A percentile compares a stretch with the other conserved stretches of the same genome.
Evolutionary conservation across 92 coral and sea anemone species (phyloP).

Genomic region (Micromussa lordhowensis): DNA sequence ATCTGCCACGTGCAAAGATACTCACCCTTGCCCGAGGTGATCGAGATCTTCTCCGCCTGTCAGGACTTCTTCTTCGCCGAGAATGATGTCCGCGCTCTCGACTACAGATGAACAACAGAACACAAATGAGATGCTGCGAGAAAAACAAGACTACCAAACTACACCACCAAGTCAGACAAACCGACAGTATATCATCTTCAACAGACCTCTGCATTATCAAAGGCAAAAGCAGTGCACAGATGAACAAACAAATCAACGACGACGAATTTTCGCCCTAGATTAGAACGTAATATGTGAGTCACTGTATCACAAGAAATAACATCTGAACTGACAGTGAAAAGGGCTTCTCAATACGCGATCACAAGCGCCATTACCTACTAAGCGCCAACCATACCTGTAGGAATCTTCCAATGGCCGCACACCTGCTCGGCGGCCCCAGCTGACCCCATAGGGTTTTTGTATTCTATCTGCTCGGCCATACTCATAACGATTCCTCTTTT

Average conservation of each 20-base stretch:
- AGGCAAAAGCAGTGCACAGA: too few species aligned
- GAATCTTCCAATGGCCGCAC: conserved; percentile 37
- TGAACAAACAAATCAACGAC: too few species aligned
- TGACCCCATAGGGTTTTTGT: conserved; percentile 51
- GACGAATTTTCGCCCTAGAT: too few species aligned
- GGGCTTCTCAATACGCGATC: too few species aligned
- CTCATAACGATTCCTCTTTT: conserved; percentile 66
- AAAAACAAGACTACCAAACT: neutral
- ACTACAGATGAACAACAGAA: neutral
- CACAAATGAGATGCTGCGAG: neutral
- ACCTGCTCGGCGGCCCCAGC: conserved; percentile 65
- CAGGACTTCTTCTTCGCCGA: conserved; percentile 42
- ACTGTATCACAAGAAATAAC: too few species aligned
- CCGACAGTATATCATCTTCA: neutral
- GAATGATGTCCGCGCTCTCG: conserved; percentile 32
- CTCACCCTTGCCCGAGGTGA: conserved; percentile 72
- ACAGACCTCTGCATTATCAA: too few species aligned
- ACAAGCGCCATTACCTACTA: neutral
- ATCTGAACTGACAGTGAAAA: too few species aligned
- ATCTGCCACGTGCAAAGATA: neutral
- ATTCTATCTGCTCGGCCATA: conserved; percentile 66
- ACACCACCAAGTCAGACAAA: neutral
- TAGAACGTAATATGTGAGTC: too few species aligned
- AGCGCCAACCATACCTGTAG: conserved; percentile 41
- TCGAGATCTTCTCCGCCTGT: conserved; percentile 58